A percentile compares a stretch with the other conserved stretches of the same genome.
Conservation (phyloP, 2,113 vertebrate genomes). For the Marmota monax region DNA sequence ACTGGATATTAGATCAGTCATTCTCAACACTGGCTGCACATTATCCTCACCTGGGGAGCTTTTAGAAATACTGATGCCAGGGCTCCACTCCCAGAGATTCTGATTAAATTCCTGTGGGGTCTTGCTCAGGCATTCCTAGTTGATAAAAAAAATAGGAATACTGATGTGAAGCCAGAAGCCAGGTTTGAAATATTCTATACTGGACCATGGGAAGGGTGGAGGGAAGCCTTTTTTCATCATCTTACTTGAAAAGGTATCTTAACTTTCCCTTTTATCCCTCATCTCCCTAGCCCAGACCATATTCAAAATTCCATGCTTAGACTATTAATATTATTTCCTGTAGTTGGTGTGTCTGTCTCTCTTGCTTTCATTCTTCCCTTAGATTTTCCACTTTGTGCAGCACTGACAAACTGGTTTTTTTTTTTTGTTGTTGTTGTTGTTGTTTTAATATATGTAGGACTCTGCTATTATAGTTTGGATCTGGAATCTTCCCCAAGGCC, state of each 20-base stretch:
- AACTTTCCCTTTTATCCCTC: constrained; percentile 1
- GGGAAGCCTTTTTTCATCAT: background rate
- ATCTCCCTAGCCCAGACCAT: background rate
- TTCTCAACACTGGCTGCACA: constrained; percentile 63
- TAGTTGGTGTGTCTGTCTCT: background rate
- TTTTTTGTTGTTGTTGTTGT: no score
- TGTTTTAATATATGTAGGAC: background rate
- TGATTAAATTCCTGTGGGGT: constrained; percentile 29
- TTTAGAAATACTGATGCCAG: constrained; percentile 53
- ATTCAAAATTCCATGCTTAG: background rate
- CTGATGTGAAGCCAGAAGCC: background rate
- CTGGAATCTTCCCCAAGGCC: background rate
- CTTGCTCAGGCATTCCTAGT: background rate
- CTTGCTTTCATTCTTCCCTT: constrained; percentile 8
- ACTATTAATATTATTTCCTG: background rate
- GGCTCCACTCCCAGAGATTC: constrained; percentile 50
- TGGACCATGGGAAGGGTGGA: background rate
- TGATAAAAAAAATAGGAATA: background rate
- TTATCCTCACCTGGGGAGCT: constrained; percentile 72
- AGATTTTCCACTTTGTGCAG: background rate
- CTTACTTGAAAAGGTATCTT: background rate
- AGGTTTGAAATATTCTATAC: background rate
- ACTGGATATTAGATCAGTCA: constrained; percentile 46
- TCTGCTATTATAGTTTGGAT: background rate
- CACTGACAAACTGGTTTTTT: background rate